Base-by-base conservation (phyloP, 1,140 invertebrate species). In the Potamilus streckersoni region DNA sequence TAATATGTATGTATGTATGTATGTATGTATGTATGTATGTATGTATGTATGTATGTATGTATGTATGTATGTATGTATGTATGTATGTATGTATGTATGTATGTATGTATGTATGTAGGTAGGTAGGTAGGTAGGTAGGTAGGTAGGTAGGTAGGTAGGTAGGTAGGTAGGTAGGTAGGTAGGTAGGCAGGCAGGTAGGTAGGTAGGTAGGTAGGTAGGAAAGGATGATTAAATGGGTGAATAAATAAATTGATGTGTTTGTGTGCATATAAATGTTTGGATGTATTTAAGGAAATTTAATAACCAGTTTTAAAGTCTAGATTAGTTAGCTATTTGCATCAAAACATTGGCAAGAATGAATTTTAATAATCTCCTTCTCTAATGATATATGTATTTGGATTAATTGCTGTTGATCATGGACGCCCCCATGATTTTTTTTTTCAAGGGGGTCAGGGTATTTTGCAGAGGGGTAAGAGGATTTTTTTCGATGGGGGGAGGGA, bases 31-130 rank as follows among this genome's bases (percentile, higher is more conserved):
- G 74, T 71, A 65, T 71, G 69, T 71, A 65, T 71, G 69, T 65
- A 71, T 71, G 62, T 65, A 71, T 76, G 69, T 58, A 76, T 76
- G 69, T 72, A 72, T 76, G 69, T 65, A 66, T 76, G 69, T 71
- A 72, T 66, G 62, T 76, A 72, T 71, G 69, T 66, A 72, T 76
- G 69, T 65, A 70, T 76, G 59, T 70, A 70, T 76, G 67, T 70
- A 76, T 71, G 67, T 62, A 70, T 71, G 56, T 62, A 72, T 71
- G 59, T 72, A 71, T 60, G 58, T 71, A 60, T 60, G 58, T 71
- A 71, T 71, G 58, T 71, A 71, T 71, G 58, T 71, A 60, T 71
- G 58, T 71, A 60, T 71, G 58, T 60, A 71, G 61, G 58, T 71
- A 71, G 61, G 69, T 71, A 71, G 61, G 58, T 71, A 71, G 61